phyloP scores from a whole-genome alignment of 1,140 invertebrate species.

The Hyles euphorbiae region DNA sequence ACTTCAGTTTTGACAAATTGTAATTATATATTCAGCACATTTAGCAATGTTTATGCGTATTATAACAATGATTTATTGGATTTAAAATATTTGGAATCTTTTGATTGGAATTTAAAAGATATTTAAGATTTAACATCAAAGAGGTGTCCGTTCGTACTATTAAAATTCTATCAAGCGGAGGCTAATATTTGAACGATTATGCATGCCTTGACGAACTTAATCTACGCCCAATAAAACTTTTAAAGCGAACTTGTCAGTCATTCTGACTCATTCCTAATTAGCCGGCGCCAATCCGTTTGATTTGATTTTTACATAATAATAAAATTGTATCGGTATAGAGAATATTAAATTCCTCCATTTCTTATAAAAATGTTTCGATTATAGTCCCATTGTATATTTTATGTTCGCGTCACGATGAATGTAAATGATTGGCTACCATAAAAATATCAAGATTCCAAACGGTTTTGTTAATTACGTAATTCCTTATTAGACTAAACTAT shows the following conservation, averaged over 20 bases:
- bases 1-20: neutral
- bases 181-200: no score
- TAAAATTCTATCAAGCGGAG: no score
- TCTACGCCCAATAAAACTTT: no score
- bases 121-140: no score
- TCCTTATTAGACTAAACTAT: no score
- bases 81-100: neutral
- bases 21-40: neutral
- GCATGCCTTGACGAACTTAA: no score
- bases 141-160: no score
- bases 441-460: no score
- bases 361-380: constrained; percentile 20
- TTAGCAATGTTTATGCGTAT: no score
- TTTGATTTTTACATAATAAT: constrained; percentile 14
- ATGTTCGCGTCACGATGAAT: constrained; percentile 15
- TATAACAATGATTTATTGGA: no score
- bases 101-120: neutral
- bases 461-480: no score
- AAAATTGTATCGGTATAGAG: constrained; percentile 14
- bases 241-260: constrained; percentile 12
- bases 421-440: no score
- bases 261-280: constrained; percentile 12
- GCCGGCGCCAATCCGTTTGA: constrained; percentile 10
- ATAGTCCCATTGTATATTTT: constrained; percentile 23
- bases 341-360: constrained; percentile 10